phyloP scores from a whole-genome alignment of 2,113 vertebrate species.

The Paralichthys olivaceus region DNA sequence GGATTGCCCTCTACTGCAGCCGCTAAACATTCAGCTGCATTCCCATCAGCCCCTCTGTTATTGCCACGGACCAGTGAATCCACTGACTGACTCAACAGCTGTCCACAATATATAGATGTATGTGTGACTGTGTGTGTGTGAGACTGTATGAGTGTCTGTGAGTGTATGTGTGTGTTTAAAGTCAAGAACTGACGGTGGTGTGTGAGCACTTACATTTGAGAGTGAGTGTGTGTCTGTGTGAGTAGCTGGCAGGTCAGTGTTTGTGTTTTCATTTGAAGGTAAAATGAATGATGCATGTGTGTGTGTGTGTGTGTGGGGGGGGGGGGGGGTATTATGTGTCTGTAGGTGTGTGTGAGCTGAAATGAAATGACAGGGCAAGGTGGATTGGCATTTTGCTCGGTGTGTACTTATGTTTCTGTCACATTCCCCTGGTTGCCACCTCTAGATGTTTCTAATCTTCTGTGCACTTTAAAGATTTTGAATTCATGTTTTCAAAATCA shows the following conservation, averaged over 20 bases:
- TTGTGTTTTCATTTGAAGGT: conserved; percentile 28
- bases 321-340: conserved; percentile 2
- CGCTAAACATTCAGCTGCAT: conserved; percentile 64
- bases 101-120: conserved; percentile 32
- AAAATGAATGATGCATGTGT: conserved; percentile 35
- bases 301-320: background rate
- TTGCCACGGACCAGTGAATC: conserved; percentile 67
- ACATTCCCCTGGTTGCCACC: background rate
- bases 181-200: conserved; percentile 1
- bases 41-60: conserved; percentile 66
- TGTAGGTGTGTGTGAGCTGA: conserved; percentile 23
- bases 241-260: background rate
- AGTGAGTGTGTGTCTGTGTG: conserved; percentile 32
- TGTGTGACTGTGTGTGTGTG: conserved; percentile 16
- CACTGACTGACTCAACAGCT: conserved; percentile 67
- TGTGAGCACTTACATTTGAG: conserved; percentile 35
- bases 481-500: conserved; percentile 4
- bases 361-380: conserved; percentile 19
- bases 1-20: conserved; percentile 55
- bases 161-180: conserved; percentile 20
- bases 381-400: background rate
- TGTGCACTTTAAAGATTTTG: background rate
- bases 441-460: conserved; percentile 18
- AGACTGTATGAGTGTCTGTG: conserved; percentile 18
- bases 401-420: conserved; percentile 12